These are phyloP conservation scores for Piaya cayana DNA, from an alignment of 2,113 vertebrate genomes.

Conservation along the genomic window DNA sequence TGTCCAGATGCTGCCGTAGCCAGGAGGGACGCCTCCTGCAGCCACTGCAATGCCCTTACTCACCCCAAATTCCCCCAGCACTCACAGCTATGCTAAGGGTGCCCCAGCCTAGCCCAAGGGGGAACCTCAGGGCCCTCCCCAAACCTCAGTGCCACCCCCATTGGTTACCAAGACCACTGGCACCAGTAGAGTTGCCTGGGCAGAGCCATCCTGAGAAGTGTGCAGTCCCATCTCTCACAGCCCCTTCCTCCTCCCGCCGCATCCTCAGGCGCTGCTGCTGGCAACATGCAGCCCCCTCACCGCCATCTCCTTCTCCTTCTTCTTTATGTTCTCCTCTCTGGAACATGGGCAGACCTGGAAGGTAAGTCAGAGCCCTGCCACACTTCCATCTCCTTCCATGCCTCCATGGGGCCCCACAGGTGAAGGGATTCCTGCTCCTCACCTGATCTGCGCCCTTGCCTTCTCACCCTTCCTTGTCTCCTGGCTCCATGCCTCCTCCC, in stretches of 20 bases:
- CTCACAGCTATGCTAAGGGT: background rate
- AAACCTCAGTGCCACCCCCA: constrained; percentile 2
- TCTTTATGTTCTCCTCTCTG: background rate
- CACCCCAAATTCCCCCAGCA: background rate
- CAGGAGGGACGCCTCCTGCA: background rate
- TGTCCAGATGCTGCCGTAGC: background rate
- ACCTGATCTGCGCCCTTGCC: background rate
- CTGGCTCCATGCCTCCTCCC: background rate
- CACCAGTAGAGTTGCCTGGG: background rate
- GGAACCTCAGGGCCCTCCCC: background rate
- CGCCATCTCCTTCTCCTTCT: background rate
- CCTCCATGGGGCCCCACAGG: background rate
- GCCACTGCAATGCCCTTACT: background rate
- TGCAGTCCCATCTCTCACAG: background rate
- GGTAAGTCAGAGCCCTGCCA: background rate
- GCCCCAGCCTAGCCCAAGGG: background rate
- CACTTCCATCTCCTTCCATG: background rate
- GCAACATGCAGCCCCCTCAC: background rate
- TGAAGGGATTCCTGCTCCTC: background rate
- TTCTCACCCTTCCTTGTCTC: background rate
- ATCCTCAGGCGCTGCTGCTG: accelerated
- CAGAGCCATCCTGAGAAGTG: background rate
- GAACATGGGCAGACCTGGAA: background rate
- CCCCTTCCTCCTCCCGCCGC: background rate
- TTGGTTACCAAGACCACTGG: background rate